Conservation (phyloP, 2,797 vertebrate genomes). For the Hypotaenidia okinawae region DNA sequence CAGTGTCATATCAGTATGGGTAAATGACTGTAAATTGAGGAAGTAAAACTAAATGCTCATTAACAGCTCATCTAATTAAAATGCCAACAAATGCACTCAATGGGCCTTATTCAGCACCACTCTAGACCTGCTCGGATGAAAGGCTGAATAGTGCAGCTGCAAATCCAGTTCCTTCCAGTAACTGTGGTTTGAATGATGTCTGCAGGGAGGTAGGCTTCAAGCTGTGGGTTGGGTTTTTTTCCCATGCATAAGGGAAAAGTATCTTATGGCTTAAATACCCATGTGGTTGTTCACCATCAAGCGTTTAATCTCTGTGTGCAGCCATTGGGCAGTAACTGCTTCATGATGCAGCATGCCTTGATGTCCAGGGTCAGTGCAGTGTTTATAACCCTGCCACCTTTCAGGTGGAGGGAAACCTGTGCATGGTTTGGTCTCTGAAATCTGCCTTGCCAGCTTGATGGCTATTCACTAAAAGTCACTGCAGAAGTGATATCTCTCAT, state of each 20-base stretch:
- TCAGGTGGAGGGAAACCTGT: background rate
- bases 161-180: background rate
- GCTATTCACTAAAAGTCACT: background rate
- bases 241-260: background rate
- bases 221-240: background rate
- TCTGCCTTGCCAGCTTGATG: background rate
- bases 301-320: background rate
- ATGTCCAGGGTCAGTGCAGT: background rate
- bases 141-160: background rate
- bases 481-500: background rate
- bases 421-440: background rate
- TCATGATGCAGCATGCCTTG: accelerated
- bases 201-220: background rate
- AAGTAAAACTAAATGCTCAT: background rate
- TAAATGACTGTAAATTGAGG: background rate
- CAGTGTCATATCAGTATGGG: accelerated
- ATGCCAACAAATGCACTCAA: background rate
- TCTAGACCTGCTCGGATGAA: background rate
- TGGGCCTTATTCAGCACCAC: background rate
- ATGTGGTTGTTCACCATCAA: background rate
- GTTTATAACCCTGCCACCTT: background rate
- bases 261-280: background rate
- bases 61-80: background rate
- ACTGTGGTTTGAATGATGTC: background rate
- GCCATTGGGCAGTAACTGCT: background rate